Conservation (phyloP, 2,797 vertebrate genomes). For the Melanotaenia trifasciata region DNA sequence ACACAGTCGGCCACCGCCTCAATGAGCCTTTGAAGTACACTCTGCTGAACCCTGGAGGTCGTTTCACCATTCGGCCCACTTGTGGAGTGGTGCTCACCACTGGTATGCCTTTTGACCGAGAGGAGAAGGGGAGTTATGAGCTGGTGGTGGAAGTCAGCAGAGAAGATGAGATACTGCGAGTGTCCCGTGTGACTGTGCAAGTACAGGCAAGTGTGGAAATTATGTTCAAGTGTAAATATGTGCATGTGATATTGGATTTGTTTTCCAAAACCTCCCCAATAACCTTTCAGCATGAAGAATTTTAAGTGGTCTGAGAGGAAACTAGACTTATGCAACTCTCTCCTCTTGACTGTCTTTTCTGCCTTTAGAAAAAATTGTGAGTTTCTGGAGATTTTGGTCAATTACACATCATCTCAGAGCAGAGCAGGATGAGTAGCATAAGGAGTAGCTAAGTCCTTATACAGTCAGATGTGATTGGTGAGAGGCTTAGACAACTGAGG, state of each 20-base stretch:
- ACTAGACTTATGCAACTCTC: background rate
- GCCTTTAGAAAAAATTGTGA: background rate
- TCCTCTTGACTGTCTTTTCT: background rate
- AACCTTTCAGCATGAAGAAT: background rate
- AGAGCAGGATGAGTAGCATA: background rate
- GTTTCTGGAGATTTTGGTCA: background rate
- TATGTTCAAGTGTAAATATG: background rate
- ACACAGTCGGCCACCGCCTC: constrained; percentile 88
- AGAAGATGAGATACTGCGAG: constrained; percentile 86
- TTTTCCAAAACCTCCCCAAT: background rate
- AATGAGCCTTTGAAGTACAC: constrained; percentile 93
- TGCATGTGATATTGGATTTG: background rate
- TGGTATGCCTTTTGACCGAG: constrained; percentile 92
- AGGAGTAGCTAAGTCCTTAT: background rate
- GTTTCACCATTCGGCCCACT: constrained; percentile 90
- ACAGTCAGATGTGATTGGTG: background rate
- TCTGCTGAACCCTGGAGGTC: constrained; percentile 91
- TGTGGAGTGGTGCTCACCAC: constrained; percentile 94
- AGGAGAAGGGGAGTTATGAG: constrained; percentile 89
- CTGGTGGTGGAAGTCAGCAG: constrained; percentile 92
- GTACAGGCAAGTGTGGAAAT: constrained; percentile 81
- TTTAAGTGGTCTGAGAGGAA: background rate
- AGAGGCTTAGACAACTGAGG: background rate
- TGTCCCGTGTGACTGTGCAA: constrained; percentile 89
- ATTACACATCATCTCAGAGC: background rate